Base-by-base conservation (phyloP, 1,140 invertebrate species). In the Drosophila obscura region DNA sequence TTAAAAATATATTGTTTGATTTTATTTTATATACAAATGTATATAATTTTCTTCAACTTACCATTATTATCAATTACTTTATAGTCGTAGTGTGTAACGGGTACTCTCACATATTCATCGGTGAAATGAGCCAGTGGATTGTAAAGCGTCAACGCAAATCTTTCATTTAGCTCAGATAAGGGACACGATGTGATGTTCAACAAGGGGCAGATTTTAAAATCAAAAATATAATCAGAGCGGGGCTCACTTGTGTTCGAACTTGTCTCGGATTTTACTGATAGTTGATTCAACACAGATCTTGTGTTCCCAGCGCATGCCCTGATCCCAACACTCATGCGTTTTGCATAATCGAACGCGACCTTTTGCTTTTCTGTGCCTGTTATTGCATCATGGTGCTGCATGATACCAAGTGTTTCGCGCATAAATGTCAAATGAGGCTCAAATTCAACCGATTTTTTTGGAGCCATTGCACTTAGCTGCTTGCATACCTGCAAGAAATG, bases 351-450 rank as follows among this genome's bases (percentile, higher is more conserved):
- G 24, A 95, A 74, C 0, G 97, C 95, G 1, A 99, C 97, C 75
- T 96, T 94, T 92, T 98, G 95, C 88, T 98, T 98, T 80, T 97
- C 97, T 0, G 98, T 99, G n/a, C 98, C 97, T 0, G 96, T 96
- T 1, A 96, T 93, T 0, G 96, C 96, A 91, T 97, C 98, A 81
- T 99, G 98, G 92, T 99, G 98, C 87, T 99, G 98, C 93, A 96
- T 95, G 0, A 98, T 93, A 15, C 96, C 97, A 93, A 96, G 93
- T 1, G 93, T 93, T 65, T 94, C 93, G 7, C 94, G 91, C 59
- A 94, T 73, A 84, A 78, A 92, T 55, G 35, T 92, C 65, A 60
- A 93, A 46, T 87, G 83, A 0, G 85, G 71, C 88, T 60, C 64
- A 66, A 73, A 66, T 80, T 88, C 69, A 1, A 9, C 28, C 2